Evolutionary conservation across 2,888 invertebrate species (phyloP).

Genomic region (Standfussiana lucernea): DNA sequence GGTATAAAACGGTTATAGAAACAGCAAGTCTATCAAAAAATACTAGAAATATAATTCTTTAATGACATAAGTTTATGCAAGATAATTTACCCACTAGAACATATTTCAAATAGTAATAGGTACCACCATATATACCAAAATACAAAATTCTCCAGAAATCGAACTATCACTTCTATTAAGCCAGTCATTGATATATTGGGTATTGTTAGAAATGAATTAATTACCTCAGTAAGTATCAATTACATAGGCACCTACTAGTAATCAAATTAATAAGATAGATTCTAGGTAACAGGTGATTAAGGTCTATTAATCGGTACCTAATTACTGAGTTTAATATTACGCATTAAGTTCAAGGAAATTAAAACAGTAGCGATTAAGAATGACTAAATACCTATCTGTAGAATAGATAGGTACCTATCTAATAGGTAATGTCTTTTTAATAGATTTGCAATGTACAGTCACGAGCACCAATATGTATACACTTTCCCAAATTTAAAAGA

Average conservation of each 20-base stretch:
- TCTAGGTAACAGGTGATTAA: constrained; percentile 18
- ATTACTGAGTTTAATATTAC: constrained; percentile 13
- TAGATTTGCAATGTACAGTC: not conserved
- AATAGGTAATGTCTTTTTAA: not conserved
- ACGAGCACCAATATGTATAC: too few relatives aligned
- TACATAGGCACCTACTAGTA: not conserved
- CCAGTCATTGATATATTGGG: not conserved
- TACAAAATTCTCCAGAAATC: not conserved
- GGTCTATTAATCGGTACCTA: not conserved
- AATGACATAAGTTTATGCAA: not conserved
- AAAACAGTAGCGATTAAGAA: constrained; percentile 22
- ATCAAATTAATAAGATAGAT: constrained; percentile 19
- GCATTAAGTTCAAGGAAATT: constrained; percentile 36
- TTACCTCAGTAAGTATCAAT: constrained; percentile 7
- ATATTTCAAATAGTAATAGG: not conserved
- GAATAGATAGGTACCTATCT: not conserved
- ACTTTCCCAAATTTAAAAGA: too few relatives aligned
- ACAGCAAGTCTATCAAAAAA: not conserved
- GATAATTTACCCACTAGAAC: not conserved
- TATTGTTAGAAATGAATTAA: constrained; percentile 22
- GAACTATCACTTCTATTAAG: not conserved
- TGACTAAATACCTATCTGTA: not conserved
- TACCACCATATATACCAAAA: not conserved
- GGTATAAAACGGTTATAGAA: not conserved
- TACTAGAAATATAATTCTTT: not conserved